Percentiles rank a stretch among this genome's conserved stretches.
Conservation (phyloP, 2,797 vertebrate genomes). For the Meriones psammophilus region DNA sequence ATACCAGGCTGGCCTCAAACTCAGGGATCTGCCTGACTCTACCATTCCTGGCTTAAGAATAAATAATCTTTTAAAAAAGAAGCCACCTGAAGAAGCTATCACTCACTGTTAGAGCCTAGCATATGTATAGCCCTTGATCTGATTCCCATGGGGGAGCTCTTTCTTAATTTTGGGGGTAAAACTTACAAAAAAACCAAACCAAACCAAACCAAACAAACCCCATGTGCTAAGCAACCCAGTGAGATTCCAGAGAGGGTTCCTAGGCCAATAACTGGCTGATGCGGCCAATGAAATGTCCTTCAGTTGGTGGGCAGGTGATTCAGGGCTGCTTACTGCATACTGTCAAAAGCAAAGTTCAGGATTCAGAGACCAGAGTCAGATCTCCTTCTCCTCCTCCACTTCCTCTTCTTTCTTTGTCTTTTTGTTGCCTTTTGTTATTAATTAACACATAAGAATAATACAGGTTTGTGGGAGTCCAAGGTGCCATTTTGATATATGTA, state of each 20-base stretch:
- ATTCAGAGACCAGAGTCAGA: neutral
- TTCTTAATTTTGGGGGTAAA: neutral
- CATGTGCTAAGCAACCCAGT: neutral
- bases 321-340: neutral
- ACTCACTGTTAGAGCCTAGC: neutral
- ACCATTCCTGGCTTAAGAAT: neutral
- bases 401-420: neutral
- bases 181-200: neutral
- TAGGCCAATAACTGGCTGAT: neutral
- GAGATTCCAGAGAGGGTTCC: neutral
- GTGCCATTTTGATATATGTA: neutral
- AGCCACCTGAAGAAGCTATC: no score
- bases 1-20: neutral
- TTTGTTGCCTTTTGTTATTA: neutral
- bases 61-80: neutral
- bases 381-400: neutral
- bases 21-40: neutral
- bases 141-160: neutral
- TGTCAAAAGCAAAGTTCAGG: neutral
- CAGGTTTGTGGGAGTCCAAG: neutral
- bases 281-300: neutral
- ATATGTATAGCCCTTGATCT: neutral
- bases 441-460: neutral
- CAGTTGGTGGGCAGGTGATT: neutral
- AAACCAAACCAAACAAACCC: neutral